Percentiles rank a stretch among this genome's conserved stretches.
Evolutionary conservation across 2,888 invertebrate species (phyloP).

Genomic region (Diogma glabrata): DNA sequence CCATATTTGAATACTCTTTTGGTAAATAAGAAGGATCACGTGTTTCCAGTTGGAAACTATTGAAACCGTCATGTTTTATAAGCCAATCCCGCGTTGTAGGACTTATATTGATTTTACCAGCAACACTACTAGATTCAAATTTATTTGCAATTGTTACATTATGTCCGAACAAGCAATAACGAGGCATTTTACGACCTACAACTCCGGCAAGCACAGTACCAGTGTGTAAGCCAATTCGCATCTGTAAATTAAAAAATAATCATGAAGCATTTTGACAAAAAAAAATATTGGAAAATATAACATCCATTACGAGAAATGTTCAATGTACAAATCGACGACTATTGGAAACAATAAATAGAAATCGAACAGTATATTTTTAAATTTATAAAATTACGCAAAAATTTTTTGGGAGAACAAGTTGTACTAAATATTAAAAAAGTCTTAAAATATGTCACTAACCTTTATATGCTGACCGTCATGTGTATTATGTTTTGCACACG

Average conservation of each 20-base stretch:
- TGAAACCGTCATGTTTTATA: constrained; percentile 60
- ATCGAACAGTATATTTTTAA: too few relatives aligned
- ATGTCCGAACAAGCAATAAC: constrained; percentile 91
- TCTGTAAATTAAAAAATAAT: constrained; percentile 42
- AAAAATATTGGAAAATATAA: background rate
- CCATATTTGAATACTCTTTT: constrained; percentile 68
- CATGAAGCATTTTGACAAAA: constrained; percentile 14
- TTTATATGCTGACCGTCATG: constrained; percentile 86
- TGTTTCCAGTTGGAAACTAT: constrained; percentile 49
- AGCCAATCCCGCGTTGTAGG: constrained; percentile 81
- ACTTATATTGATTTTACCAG: constrained; percentile 82
- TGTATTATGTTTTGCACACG: constrained; percentile 74
- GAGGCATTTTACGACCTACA: constrained; percentile 69
- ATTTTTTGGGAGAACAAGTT: background rate
- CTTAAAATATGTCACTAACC: constrained; percentile 46
- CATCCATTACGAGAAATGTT: background rate
- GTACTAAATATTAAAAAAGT: too few relatives aligned
- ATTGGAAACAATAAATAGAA: too few relatives aligned
- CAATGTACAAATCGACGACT: too few relatives aligned
- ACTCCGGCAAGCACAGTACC: constrained; percentile 90
- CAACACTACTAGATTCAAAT: constrained; percentile 89
- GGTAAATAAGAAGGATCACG: constrained; percentile 69
- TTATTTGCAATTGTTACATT: constrained; percentile 93
- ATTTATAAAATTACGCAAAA: too few relatives aligned
- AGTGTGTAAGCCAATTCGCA: constrained; percentile 91